Evolutionary conservation across 2,797 vertebrate genomes (phyloP).

Genomic region (Stomatorhinus walkeri): DNA sequence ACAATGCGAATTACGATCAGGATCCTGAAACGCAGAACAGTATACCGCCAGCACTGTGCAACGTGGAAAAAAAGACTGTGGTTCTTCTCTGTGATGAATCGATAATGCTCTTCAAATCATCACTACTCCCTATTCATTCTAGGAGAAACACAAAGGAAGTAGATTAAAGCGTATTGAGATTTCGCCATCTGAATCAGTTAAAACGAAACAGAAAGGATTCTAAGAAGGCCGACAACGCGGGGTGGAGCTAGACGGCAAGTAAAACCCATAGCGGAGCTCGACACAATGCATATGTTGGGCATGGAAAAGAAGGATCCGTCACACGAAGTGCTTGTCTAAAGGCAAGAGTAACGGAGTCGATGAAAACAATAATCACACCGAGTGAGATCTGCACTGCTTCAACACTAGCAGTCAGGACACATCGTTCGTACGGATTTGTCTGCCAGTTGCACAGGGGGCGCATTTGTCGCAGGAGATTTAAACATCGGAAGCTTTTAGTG

Average conservation of each 20-base stretch:
- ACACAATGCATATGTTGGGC: neutral
- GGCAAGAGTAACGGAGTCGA: constrained; percentile 3
- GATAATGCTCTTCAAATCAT: neutral
- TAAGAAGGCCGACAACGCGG: neutral
- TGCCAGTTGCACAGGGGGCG: neutral
- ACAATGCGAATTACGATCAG: neutral
- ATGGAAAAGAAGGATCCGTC: neutral
- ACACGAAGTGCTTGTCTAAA: neutral
- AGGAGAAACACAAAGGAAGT: neutral
- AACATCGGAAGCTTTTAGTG: neutral
- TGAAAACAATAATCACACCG: constrained; percentile 3
- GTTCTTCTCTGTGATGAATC: neutral
- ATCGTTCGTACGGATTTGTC: neutral
- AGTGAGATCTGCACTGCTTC: constrained; percentile 8
- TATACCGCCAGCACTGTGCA: neutral
- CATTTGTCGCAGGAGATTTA: neutral
- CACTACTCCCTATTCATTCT: neutral
- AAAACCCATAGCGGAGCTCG: neutral
- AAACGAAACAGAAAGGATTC: constrained; percentile 6
- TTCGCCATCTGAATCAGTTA: neutral
- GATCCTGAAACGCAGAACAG: neutral
- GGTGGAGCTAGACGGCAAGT: neutral
- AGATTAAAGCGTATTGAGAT: neutral
- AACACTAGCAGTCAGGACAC: neutral
- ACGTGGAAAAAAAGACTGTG: neutral